These are phyloP conservation scores for Abrostola tripartita DNA, from an alignment of 2,888 invertebrate genomes.

Conservation along the genomic window DNA sequence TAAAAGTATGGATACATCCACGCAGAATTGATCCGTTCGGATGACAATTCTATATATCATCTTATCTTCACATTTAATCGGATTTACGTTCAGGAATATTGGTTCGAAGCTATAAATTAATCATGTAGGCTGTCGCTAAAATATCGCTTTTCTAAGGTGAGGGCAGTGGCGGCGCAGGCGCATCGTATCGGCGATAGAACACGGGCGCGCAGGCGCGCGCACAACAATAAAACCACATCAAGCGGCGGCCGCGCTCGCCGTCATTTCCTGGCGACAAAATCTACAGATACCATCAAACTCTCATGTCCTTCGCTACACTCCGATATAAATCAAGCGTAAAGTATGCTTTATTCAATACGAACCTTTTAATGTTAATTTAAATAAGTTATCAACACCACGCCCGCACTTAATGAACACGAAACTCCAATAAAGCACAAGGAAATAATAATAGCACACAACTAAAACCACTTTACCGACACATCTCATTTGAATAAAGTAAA, in stretches of 20 bases:
- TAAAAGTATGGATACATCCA: slow-evolving; percentile 50
- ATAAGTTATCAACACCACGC: slow-evolving; percentile 78
- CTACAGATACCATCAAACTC: slow-evolving; percentile 82
- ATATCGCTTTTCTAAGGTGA: slow-evolving; percentile 81
- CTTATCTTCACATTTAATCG: slow-evolving; percentile 83
- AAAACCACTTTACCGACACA: slow-evolving; percentile 80
- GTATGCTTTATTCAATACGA: slow-evolving; percentile 64
- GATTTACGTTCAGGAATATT: slow-evolving; percentile 79
- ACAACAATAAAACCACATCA: slow-evolving; percentile 77
- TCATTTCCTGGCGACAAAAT: slow-evolving; percentile 86
- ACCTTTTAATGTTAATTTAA: slow-evolving; percentile 79
- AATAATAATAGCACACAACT: slow-evolving; percentile 86
- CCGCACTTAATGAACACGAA: slow-evolving; percentile 81
- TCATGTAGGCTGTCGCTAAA: slow-evolving; percentile 88
- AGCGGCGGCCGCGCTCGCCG: slow-evolving; percentile 64
- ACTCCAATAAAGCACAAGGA: slow-evolving; percentile 84
- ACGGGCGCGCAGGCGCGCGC: slow-evolving; percentile 69
- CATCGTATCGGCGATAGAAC: slow-evolving; percentile 78
- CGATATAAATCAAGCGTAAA: slow-evolving; percentile 80
- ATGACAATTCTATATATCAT: slow-evolving; percentile 80
- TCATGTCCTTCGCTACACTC: slow-evolving; percentile 71
- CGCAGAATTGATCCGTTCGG: slow-evolving; percentile 61
- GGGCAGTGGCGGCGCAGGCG: slow-evolving; percentile 72
- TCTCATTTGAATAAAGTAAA: slow-evolving; percentile 87
- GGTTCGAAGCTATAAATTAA: slow-evolving; percentile 85